Base-by-base conservation (phyloP, 2,888 invertebrate genomes). In the Microctonus brassicae region DNA sequence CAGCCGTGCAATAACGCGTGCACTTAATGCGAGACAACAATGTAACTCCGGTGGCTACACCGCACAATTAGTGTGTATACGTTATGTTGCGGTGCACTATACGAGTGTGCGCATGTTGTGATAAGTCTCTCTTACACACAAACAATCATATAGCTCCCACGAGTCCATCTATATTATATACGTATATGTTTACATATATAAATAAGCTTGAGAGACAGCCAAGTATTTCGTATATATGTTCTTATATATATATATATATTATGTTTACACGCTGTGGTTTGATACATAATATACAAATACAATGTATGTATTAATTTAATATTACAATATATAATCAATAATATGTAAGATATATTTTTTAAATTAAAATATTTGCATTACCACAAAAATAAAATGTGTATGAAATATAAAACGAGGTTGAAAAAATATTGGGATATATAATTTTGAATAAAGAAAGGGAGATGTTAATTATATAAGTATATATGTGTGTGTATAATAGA, bases 11-110 rank as follows among this genome's bases (percentile, higher is more conserved):
- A 78, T 77, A 77, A 75, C 76, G 75, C 75, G 77, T 77, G 77
- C 73, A 74, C 73, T 80, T 78, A 80, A 77, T 78, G 70, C 76
- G 75, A 76, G 78, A 80, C 3, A 29, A 29, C 81, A 79, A 79
- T 78, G 79, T 78, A 80, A 80, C 80, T 78, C 76, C 20, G 72
- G 73, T 73, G 77, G 75, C 76, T 80, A 80, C 76, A 78, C 77
- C 76, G 77, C 76, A 77, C 79, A 81, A 82, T 82, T 82, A 81
- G 82, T 77, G 79, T 78, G 76, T 76, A 74, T 74, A 78, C 78
- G 78, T 47, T 47, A 20, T 47, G 47, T 47, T 20, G 77, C 76
- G 72, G 76, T 73, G 72, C 73, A 55, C 62, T 29, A 60, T 57
- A 42, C 22, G 29, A 66, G 61, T 36, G 26, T 9, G 42, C 64